These are phyloP conservation scores for Orbicella faveolata DNA, from an alignment of 64 coral and sea anemone genomes.

Conservation along the genomic window DNA sequence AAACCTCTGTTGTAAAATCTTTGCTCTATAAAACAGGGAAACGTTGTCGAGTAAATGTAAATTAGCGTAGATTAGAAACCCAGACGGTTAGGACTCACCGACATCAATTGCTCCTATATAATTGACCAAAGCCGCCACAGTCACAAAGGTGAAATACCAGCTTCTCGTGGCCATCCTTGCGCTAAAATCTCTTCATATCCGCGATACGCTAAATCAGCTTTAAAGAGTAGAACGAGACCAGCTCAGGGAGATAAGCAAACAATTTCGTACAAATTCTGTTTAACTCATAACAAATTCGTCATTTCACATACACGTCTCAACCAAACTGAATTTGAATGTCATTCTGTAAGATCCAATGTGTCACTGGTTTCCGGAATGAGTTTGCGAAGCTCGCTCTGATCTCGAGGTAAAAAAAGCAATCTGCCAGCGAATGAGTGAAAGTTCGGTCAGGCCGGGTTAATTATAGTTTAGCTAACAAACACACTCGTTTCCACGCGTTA, in stretches of 20 bases:
- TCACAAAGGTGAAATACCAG: too few species aligned
- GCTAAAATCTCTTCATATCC: neutral
- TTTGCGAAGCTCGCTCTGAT: neutral
- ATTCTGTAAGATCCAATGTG: neutral
- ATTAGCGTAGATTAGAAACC: conserved; percentile 13
- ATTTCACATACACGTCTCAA: neutral
- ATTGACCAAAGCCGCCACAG: neutral
- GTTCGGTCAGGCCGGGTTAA: neutral
- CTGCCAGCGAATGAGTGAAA: neutral
- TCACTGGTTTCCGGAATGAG: conserved; percentile 20
- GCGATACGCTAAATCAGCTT: neutral
- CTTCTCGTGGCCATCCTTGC: neutral
- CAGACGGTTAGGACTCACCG: conserved; percentile 7
- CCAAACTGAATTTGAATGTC: neutral
- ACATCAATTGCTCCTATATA: neutral
- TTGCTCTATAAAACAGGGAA: neutral
- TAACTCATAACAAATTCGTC: conserved; percentile 7
- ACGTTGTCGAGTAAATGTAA: conserved; percentile 5
- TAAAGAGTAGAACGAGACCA: neutral
- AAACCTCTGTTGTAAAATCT: neutral
- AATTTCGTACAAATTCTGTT: neutral
- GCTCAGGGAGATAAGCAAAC: conserved; percentile 2
- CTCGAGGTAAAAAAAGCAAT: neutral
- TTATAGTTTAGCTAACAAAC: conserved; percentile 10
- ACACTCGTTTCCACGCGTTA: neutral